Percentiles rank a stretch among this genome's conserved stretches.
phyloP scores from a whole-genome alignment of 1,140 invertebrate genomes.

The Lasioglossum albipes region DNA sequence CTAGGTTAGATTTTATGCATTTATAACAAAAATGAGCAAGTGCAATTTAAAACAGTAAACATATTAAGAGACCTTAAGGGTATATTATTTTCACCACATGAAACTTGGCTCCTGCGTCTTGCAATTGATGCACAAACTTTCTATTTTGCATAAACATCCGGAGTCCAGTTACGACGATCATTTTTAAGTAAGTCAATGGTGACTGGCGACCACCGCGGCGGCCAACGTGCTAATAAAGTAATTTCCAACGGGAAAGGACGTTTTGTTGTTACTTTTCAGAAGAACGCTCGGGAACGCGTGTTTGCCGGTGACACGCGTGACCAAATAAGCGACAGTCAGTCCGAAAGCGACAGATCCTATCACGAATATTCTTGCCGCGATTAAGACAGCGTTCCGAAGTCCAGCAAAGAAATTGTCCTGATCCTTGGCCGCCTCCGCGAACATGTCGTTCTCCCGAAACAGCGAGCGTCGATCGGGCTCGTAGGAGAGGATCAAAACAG shows the following conservation, averaged over 20 bases:
- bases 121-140: no score
- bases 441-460: neutral
- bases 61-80: no score
- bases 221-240: no score
- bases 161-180: no score
- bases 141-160: no score
- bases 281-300: constrained; percentile 36
- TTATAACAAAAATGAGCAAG: no score
- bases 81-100: no score
- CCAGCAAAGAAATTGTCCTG: constrained; percentile 10
- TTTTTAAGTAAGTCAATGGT: no score
- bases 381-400: constrained; percentile 40
- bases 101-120: no score
- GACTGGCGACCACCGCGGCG: no score
- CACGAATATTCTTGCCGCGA: constrained; percentile 47
- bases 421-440: neutral
- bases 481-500: constrained; percentile 29
- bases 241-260: neutral
- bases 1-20: no score
- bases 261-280: constrained; percentile 52
- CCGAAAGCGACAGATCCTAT: constrained; percentile 41
- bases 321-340: constrained; percentile 43
- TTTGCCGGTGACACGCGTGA: constrained; percentile 39
- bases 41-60: no score
- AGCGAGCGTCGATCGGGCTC: neutral